Evolutionary conservation across 1,140 invertebrate species (phyloP).

Genomic region (Melipona quadrifasciata): DNA sequence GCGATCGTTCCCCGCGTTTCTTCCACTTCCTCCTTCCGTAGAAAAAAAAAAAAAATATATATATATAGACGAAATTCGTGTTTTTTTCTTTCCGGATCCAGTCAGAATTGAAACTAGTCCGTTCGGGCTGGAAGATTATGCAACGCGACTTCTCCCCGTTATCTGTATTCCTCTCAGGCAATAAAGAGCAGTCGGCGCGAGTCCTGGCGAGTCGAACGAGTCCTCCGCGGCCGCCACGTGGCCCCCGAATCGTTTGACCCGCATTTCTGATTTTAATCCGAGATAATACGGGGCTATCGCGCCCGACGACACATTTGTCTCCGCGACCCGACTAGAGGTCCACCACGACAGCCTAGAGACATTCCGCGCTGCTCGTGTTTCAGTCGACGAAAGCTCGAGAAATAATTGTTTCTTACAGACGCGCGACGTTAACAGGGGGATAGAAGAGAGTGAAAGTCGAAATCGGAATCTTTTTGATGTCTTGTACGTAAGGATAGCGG

Average conservation of each 20-base stretch:
- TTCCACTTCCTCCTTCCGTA: too few species aligned
- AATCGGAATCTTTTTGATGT: neutral
- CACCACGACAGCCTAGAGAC: neutral
- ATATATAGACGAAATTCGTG: slow-evolving; percentile 1
- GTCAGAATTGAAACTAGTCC: slow-evolving; percentile 44
- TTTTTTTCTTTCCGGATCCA: neutral
- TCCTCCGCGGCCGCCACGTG: slow-evolving; percentile 7
- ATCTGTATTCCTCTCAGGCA: slow-evolving; percentile 62
- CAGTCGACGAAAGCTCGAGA: neutral
- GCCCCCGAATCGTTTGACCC: slow-evolving; percentile 32
- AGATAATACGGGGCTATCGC: slow-evolving; percentile 54
- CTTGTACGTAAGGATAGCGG: neutral
- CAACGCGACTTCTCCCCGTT: slow-evolving; percentile 73
- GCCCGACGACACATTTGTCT: slow-evolving; percentile 58
- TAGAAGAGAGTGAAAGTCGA: too few species aligned
- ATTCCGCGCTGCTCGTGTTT: neutral
- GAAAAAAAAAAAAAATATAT: too few species aligned
- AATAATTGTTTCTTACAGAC: slow-evolving; percentile 1
- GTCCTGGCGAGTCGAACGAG: slow-evolving; percentile 44
- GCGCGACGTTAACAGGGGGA: too few species aligned
- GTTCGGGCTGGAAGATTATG: slow-evolving; percentile 67
- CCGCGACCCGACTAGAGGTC: slow-evolving; percentile 8
- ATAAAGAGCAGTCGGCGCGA: slow-evolving; percentile 48
- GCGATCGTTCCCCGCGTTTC: neutral
- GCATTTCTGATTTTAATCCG: slow-evolving; percentile 63